These are phyloP conservation scores for Berghia stephanieae DNA, from an alignment of 1,140 invertebrate species.

Conservation along the genomic window DNA sequence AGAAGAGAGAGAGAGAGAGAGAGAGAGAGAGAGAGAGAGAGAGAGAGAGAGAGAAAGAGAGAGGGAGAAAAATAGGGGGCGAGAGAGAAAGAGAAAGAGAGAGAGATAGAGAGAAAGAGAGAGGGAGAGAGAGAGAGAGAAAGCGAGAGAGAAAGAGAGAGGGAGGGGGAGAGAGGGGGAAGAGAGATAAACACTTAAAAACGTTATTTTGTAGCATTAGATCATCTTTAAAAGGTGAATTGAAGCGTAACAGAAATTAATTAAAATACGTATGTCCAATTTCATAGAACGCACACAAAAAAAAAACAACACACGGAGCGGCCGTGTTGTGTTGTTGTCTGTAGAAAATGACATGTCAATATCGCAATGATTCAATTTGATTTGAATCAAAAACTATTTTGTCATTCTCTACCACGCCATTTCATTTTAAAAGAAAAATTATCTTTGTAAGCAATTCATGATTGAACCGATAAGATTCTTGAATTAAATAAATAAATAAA, in stretches of 20 bases:
- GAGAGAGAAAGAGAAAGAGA: no score
- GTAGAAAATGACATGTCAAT: background rate
- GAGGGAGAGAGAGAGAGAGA: slow-evolving; percentile 1
- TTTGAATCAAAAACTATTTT: no score
- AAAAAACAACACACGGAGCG: background rate
- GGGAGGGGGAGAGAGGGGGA: background rate
- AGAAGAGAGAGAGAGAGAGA: background rate
- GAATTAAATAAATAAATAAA: background rate
- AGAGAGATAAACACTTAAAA: background rate
- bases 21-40: slow-evolving; percentile 22
- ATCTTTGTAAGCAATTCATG: background rate
- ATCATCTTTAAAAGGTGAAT: background rate
- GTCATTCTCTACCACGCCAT: no score
- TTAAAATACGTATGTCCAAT: background rate
- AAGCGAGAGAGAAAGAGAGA: background rate
- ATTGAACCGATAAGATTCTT: background rate
- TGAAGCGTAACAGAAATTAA: background rate
- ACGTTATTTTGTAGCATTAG: background rate
- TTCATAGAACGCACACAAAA: background rate
- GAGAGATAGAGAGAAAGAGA: no score
- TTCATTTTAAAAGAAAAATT: no score
- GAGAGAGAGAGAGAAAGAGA: slow-evolving; percentile 1
- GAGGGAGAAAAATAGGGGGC: no score
- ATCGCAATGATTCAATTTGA: no score
- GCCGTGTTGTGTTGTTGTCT: background rate